Evolutionary conservation across 2,888 invertebrate genomes (phyloP), one percentile per base, ranked within the genome.

Genomic region (Dendrolimus pini): DNA sequence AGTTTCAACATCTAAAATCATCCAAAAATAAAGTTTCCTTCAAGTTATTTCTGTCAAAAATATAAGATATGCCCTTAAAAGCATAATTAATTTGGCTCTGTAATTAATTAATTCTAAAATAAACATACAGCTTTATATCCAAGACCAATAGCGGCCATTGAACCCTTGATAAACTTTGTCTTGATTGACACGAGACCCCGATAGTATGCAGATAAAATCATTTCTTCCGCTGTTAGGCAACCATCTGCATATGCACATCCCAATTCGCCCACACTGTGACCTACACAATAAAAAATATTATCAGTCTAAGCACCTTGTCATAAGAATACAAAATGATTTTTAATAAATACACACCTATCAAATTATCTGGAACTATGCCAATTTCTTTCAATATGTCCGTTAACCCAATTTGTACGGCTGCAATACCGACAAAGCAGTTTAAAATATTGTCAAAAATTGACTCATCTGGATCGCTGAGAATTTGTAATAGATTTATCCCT

Each of bases 241-340:
- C 95, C 96, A 81, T 97, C 97, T 10, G 96, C 96, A 79, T 97
- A 97, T 1, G 95, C 96, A 76, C 97, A 97, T 7, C 95, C 96
- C 42, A 97, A 84, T 79, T 97, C 97, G 54, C 97, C 97, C 0
- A 96, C 94, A 54, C 63, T 64, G 41, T 62, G 62, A 18, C 69
- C 69, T 69, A 55, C 41, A 55, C 9, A 41, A 41, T 30, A 2
- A 47, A 7, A 3, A 47, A 47, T 9, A 47, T 47, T 10, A 47
- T 47, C 12, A 47, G 1, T 30, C 1, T 30, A 54, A 30, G 3
- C 9, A 7, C 13, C 7, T 47, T 7, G 52, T 55, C 30, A 41
- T 18, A 57, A 10, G 54, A 59, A 53, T 54, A 64, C 58, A 54
- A 54, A 55, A 54, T 41, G 13, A 58, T 54, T 57, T 61, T 55